Base-by-base conservation (phyloP, 2,797 vertebrate genomes). In the Okamejei kenojei region DNA sequence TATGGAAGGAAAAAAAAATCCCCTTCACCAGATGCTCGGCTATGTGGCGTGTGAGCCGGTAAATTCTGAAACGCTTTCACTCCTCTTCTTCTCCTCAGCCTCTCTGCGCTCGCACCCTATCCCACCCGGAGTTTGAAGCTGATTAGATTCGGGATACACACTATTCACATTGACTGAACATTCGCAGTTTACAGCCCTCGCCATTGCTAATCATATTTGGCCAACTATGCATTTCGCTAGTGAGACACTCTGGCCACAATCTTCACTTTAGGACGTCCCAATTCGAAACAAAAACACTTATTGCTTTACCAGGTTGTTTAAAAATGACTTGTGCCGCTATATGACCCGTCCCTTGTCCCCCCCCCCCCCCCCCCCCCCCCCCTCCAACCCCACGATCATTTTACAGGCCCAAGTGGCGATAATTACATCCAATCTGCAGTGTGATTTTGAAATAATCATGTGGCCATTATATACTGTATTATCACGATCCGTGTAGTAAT, bases 11-110 rank as follows among this genome's bases (percentile, higher is more conserved):
- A 21, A 63, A 68, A 63, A 19, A 8, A 63, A 19, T 45, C 45
- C 45, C 45, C 29, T 61, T 23, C 61, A 15, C 11, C 84, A 88
- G 84, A 88, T 65, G 61, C 84, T 65, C 29, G 15, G 15, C 29
- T n/a, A 11, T 63, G 45, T 81, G 45, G 32, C 78, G 95, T 96
- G 95, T 94, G 95, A 95, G 94, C 95, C 94, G 95, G 94, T 94
- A 93, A 45, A 80, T 79, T 93, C 94, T 95, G 94, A 93, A 5
- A 54, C 79, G 93, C 93, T 77, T 94, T 93, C 93, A 94, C 94
- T 95, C 94, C 80, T 61, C 93, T 93, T 94, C 45, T 45, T 93
- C 94, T n/a, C n/a, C 94, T 93, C 90, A 94, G 91, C 26, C 26
- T 91, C 95, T 95, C 94, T 94, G 84, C n/a, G 26, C 26, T 63